Evolutionary conservation across 2,797 vertebrate genomes (phyloP), one percentile per base, ranked within the genome.

Genomic region (Aldrovandia affinis): DNA sequence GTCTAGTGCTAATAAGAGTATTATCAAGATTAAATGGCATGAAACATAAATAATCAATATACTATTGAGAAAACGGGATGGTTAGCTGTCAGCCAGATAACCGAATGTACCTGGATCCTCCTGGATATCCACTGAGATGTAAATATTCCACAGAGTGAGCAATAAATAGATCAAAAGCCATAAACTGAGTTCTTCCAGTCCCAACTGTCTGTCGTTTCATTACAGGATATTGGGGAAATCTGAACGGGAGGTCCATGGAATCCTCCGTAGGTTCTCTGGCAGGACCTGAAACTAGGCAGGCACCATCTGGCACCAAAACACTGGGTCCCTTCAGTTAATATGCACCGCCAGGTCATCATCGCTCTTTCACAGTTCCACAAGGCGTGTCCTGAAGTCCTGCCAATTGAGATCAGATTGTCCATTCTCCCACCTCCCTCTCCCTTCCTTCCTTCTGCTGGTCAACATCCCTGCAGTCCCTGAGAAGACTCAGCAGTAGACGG

Each of bases 401-500:
- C 54, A 54, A 28, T n/a, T 44, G 39, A 50, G 14, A 44, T 68
- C 18, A 22, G 6, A 78, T 25, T 25, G 44, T 0, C 0, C 52
- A 68, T n/a, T n/a, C n/a, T n/a, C n/a, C n/a, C n/a, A n/a, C 20
- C 73, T 47, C 39, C 73, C 42, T 5, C 10, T n/a, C 39, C 2
- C 70, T 36, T 25, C 39, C 80, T 70, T 70, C 82, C 18, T 79
- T 78, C 59, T n/a, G n/a, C 70, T 80, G 18, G 12, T 36, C 52
- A 33, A 22, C 36, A 39, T 39, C 68, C 20, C 0, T 18, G 33
- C 68, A 39, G 39, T 73, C 15, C 0, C 18, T 18, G 68, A 4
- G 7, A 3, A 81, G 22, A 18, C 84, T 94, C 92, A 99, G 92
- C 96, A 97, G 94, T 98, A 98, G 65, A 97, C 96, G 85, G 95